Base-by-base conservation (phyloP, 1,140 invertebrate genomes). In the Tenebrio molitor region DNA sequence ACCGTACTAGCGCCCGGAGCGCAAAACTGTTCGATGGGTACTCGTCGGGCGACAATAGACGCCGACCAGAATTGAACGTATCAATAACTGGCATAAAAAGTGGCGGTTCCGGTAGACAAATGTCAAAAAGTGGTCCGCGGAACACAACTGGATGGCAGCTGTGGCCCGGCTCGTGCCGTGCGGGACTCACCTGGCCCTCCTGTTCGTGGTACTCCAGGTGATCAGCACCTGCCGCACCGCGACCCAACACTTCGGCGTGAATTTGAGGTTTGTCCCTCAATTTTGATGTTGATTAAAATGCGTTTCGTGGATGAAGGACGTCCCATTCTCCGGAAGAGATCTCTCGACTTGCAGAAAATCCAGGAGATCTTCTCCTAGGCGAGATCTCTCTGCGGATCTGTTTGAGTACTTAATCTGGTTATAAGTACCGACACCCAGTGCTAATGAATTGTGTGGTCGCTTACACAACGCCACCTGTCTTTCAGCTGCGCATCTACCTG, bases 121-220 rank as follows among this genome's bases (percentile, higher is more conserved):
- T 71, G 73, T 74, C 73, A 71, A 74, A 74, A 74, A 74, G 73
- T 71, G 73, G 73, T 42, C 73, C 73, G 71, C 65, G 46, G 50
- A 66, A 36, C 42, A 58, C 42, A 74, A 66, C 68, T 71, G 68
- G 69, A 44, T 63, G 73, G 73, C 73, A 74, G 73, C 42, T 74
- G 73, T 68, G 53, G 72, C 36, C 58, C 73, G 69, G 73, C 73
- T 74, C 73, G 73, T 74, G 73, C 69, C 73, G 69, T 53, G 39
- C 39, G 69, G 64, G 69, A 50, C 44, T 65, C 73, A 74, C 73
- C 73, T 74, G 73, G 73, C 69, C 73, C 69, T 71, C 69, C 73
- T 74, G 73, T 71, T 71, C 73, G 44, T 53, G 69, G 69, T 34
- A 63, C 73, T 69, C 73, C 73, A 74, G 73, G 73, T 74, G 73